Conservation (phyloP, 2,113 vertebrate genomes). For the Sus scrofa region DNA sequence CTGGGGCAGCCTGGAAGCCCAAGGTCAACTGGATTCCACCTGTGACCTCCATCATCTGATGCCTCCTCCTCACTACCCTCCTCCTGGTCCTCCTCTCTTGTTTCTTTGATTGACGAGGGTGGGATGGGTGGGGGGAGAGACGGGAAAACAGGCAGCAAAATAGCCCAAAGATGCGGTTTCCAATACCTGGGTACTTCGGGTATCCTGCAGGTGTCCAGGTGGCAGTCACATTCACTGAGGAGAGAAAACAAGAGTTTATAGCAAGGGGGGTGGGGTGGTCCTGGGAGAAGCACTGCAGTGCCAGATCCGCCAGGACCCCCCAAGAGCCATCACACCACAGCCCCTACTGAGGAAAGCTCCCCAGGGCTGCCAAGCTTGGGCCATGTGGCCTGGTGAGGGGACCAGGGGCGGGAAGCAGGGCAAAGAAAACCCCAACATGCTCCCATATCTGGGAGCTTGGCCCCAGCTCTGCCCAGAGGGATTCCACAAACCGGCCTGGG, state of each 20-base stretch:
- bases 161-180: no score
- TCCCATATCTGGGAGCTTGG: neutral
- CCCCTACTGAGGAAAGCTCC: neutral
- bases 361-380: neutral
- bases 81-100: neutral
- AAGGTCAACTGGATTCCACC: neutral
- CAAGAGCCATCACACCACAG: neutral
- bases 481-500: neutral
- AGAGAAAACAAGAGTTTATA: neutral
- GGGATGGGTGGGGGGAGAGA: neutral
- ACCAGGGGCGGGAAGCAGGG: neutral
- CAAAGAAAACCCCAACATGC: neutral
- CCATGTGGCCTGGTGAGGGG: neutral
- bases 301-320: neutral
- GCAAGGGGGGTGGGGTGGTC: neutral
- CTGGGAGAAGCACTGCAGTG: neutral
- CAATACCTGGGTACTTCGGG: neutral
- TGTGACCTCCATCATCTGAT: neutral
- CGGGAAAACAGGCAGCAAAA: neutral
- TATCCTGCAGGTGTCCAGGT: neutral
- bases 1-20: neutral
- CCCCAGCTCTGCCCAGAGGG: neutral
- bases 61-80: neutral
- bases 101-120: rapidly evolving
- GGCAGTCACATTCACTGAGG: neutral